These are phyloP conservation scores for Trissolcus brochymenae DNA, from an alignment of 2,888 invertebrate species.

Conservation along the genomic window DNA sequence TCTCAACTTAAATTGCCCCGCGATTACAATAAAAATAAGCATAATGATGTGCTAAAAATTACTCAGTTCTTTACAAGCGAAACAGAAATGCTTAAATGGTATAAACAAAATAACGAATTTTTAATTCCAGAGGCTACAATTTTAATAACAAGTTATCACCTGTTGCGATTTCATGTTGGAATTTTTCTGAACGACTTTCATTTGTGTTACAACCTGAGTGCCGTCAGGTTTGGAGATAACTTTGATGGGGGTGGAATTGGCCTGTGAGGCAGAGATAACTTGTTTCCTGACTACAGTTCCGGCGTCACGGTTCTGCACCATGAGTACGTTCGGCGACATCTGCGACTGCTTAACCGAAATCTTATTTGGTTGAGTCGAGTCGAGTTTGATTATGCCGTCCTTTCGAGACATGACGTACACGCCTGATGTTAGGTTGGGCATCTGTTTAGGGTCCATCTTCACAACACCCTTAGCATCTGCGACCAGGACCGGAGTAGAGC, in stretches of 20 bases:
- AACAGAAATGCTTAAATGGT: background rate
- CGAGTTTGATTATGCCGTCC: slow-evolving; percentile 85
- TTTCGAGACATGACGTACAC: slow-evolving; percentile 88
- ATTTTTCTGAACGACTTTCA: slow-evolving; percentile 73
- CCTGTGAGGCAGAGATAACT: slow-evolving; percentile 67
- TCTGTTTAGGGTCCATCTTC: slow-evolving; percentile 85
- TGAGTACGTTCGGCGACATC: slow-evolving; percentile 73
- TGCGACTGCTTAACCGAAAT: slow-evolving; percentile 77
- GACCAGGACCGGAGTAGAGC: slow-evolving; percentile 75
- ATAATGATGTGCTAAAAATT: slow-evolving; percentile 1
- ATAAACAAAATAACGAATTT: background rate
- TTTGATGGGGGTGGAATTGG: slow-evolving; percentile 71
- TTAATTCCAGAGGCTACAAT: background rate
- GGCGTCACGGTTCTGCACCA: slow-evolving; percentile 73
- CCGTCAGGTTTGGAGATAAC: slow-evolving; percentile 74
- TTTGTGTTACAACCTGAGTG: slow-evolving; percentile 73
- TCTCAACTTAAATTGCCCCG: too few relatives aligned
- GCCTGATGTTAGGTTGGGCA: slow-evolving; percentile 81
- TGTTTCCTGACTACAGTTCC: slow-evolving; percentile 72
- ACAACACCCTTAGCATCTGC: slow-evolving; percentile 83
- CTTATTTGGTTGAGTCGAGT: slow-evolving; percentile 79
- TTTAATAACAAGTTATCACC: slow-evolving; percentile 18
- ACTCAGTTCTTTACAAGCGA: slow-evolving; percentile 4
- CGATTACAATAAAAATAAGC: background rate
- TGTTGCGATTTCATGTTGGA: slow-evolving; percentile 58